phyloP scores from a whole-genome alignment of 1,140 invertebrate genomes.

The Drosophila kurseongensis region DNA sequence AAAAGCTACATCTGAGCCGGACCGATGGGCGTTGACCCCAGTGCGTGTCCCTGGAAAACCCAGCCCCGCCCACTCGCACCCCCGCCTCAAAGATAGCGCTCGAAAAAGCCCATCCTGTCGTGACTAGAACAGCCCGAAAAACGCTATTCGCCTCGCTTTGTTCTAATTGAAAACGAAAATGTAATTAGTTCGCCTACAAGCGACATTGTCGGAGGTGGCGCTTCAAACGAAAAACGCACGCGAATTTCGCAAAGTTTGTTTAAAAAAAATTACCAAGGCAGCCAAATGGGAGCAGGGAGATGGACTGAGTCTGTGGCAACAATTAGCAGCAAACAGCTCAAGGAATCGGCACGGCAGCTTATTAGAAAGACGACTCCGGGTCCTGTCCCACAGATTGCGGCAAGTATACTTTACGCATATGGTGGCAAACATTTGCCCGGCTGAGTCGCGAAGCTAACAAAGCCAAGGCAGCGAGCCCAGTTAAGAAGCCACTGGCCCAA shows the following conservation, averaged over 20 bases:
- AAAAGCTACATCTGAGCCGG: neutral
- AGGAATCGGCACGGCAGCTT: conserved; percentile 45
- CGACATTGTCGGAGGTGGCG: conserved; percentile 45
- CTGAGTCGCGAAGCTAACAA: conserved; percentile 42
- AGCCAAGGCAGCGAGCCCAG: conserved; percentile 5
- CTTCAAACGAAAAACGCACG: conserved; percentile 65
- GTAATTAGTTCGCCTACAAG: conserved; percentile 67
- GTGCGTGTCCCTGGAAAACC: conserved; percentile 2
- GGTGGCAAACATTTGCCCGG: conserved; percentile 46
- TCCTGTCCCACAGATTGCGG: neutral
- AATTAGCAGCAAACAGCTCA: conserved; percentile 59
- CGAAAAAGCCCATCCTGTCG: neutral
- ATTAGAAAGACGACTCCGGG: conserved; percentile 41
- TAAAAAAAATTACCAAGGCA: conserved; percentile 73
- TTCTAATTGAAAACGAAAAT: conserved; percentile 73
- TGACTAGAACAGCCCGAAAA: conserved; percentile 9
- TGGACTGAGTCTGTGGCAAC: conserved; percentile 40
- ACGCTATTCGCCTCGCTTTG: conserved; percentile 49
- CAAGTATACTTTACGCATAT: conserved; percentile 56
- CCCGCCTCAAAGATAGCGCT: neutral
- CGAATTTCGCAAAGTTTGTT: conserved; percentile 71
- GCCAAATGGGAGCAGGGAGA: conserved; percentile 3
- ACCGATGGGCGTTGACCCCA: neutral
- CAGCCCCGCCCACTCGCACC: neutral
- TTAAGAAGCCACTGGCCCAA: conserved; percentile 16